Conservation (phyloP, 2,113 vertebrate species). For the Crypturellus undulatus region DNA sequence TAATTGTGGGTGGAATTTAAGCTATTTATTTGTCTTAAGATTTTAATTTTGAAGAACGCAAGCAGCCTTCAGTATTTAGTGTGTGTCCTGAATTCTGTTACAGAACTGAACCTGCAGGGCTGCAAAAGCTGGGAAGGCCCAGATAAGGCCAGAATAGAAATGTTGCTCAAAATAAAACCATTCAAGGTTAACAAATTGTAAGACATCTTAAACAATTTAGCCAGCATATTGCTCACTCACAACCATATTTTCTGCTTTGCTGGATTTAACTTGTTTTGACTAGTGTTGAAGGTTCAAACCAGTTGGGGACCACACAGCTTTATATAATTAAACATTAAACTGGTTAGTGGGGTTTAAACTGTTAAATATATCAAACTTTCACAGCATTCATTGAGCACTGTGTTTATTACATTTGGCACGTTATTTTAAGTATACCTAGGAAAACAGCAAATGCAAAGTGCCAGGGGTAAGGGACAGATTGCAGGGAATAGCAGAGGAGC, state of each 20-base stretch:
- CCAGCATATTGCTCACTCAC: conserved; percentile 11
- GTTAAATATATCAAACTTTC: background rate
- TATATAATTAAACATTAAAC: conserved; percentile 22
- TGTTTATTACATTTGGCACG: conserved; percentile 43
- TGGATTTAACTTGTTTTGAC: conserved; percentile 10
- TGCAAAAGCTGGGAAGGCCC: conserved; percentile 16
- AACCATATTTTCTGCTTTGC: background rate
- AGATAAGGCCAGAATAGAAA: conserved; percentile 33
- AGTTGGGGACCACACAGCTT: conserved; percentile 1
- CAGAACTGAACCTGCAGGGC: conserved; percentile 13
- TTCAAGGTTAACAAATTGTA: conserved; percentile 61
- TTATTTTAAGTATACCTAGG: conserved; percentile 39
- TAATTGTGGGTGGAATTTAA: conserved; percentile 24
- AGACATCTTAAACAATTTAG: conserved; percentile 14
- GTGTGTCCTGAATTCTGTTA: background rate
- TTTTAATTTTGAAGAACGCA: conserved; percentile 30
- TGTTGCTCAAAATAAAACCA: conserved; percentile 27
- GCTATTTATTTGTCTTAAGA: conserved; percentile 36
- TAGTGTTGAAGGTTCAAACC: background rate
- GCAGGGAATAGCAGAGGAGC: conserved; percentile 17
- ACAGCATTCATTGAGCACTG: background rate
- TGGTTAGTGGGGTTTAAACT: background rate
- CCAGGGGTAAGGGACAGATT: background rate
- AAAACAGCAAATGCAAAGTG: conserved; percentile 43
- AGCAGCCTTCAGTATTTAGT: conserved; percentile 10